Percentiles rank a stretch among this genome's conserved stretches.
Conservation (phyloP, 2,888 invertebrate genomes). For the Drosophila merina region DNA sequence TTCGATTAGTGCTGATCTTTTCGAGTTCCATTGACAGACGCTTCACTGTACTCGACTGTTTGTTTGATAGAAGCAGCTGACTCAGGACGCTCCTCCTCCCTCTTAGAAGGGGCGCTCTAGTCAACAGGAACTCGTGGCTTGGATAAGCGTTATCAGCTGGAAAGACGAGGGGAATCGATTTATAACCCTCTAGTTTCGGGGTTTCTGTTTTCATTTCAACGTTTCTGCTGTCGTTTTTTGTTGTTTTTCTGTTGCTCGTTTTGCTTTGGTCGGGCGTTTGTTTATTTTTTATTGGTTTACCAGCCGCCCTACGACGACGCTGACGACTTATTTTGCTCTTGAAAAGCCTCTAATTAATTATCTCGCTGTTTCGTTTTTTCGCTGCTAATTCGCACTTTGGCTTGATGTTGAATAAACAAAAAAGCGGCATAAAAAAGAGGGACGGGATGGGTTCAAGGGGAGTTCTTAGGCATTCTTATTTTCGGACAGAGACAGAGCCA, state of each 20-base stretch:
- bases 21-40: no score
- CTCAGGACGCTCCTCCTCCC: no score
- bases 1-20: no score
- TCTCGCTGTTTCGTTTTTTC: conserved; percentile 18
- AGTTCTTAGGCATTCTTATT: conserved; percentile 11
- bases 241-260: not conserved
- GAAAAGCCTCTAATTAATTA: conserved; percentile 41
- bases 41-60: no score
- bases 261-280: not conserved
- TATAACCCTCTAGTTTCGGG: not conserved
- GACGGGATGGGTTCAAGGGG: not conserved
- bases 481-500: conserved; percentile 9
- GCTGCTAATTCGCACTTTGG: conserved; percentile 37
- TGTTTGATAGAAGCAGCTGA: no score
- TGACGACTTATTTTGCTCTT: conserved; percentile 42
- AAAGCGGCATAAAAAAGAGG: not conserved
- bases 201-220: not conserved
- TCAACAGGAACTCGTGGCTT: conserved; percentile 13
- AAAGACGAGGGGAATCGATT: not conserved
- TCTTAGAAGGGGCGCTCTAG: not conserved
- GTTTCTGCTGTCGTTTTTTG: not conserved
- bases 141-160: not conserved
- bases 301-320: conserved; percentile 27
- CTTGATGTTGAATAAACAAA: conserved; percentile 16
- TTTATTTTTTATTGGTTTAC: conserved; percentile 8